Conservation (phyloP, 53 echinoderm and acorn worm genomes). For the Temnopleurus reevesii region DNA sequence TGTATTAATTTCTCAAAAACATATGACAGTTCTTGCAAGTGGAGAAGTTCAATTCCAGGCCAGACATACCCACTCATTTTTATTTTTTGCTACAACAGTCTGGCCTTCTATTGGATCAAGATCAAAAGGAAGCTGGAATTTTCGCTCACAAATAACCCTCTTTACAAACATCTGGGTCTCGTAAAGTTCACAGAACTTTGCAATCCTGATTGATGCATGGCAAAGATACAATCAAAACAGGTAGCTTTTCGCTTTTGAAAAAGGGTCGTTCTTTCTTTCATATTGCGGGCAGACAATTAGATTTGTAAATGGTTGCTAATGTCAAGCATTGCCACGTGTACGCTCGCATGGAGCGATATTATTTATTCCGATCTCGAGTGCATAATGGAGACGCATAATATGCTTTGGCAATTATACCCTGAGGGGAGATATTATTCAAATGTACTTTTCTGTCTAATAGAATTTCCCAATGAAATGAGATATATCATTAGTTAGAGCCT, state of each 20-base stretch:
- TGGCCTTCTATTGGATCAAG: constrained; percentile 10
- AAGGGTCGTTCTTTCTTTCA: not conserved
- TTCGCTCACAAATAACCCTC: not conserved
- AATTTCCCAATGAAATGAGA: constrained; percentile 10
- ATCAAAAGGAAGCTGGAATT: not conserved
- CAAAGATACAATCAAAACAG: not conserved
- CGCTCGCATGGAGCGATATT: not conserved
- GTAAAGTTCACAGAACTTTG: constrained; percentile 22
- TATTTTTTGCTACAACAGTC: not conserved
- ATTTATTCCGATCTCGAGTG: not conserved
- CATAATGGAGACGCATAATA: not conserved
- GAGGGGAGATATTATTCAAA: not conserved
- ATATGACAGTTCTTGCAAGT: not conserved
- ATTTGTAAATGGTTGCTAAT: not conserved
- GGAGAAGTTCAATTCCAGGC: not conserved
- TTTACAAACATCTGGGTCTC: constrained; percentile 21
- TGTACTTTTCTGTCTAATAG: too few species aligned
- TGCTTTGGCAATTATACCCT: not conserved
- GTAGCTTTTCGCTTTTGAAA: not conserved
- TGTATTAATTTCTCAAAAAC: not conserved
- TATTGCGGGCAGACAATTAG: not conserved
- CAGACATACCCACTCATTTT: not conserved
- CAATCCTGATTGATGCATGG: constrained; percentile 14
- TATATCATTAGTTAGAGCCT: not conserved
- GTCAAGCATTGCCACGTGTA: not conserved